Conservation (phyloP, 2,113 vertebrate species). For the Kobus ellipsiprymnus region DNA sequence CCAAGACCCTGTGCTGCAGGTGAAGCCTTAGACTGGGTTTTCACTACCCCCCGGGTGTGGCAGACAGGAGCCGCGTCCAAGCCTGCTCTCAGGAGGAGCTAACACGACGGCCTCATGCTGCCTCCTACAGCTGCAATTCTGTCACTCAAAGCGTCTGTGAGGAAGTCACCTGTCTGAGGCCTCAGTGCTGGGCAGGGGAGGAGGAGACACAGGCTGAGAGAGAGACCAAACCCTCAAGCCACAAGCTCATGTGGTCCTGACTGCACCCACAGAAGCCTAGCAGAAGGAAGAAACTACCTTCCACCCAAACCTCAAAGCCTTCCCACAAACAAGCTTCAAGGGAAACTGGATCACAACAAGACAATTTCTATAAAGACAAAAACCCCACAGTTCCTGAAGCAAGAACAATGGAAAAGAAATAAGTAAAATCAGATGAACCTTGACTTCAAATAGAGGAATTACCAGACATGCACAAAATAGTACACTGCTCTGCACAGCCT, state of each 20-base stretch:
- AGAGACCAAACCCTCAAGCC: background rate
- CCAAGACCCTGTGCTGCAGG: fast-evolving
- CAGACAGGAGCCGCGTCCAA: background rate
- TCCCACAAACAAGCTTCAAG: background rate
- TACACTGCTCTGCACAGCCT: background rate
- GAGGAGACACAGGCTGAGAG: background rate
- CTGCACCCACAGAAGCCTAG: background rate
- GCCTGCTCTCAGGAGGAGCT: background rate
- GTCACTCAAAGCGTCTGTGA: background rate
- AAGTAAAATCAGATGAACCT: background rate
- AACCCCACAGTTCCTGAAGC: background rate
- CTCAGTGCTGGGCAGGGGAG: background rate
- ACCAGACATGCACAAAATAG: background rate
- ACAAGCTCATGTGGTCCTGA: background rate
- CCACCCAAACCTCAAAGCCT: background rate
- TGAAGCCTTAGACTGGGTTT: background rate
- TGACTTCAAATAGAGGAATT: background rate
- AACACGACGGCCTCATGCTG: fast-evolving
- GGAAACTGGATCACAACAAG: background rate
- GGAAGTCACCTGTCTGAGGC: background rate
- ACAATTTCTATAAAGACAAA: background rate
- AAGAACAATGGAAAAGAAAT: background rate
- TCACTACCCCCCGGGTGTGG: background rate
- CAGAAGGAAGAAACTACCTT: background rate
- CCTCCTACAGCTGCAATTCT: background rate